Conservation (phyloP, 2,113 vertebrate genomes). For the Lampris megalopsis region DNA sequence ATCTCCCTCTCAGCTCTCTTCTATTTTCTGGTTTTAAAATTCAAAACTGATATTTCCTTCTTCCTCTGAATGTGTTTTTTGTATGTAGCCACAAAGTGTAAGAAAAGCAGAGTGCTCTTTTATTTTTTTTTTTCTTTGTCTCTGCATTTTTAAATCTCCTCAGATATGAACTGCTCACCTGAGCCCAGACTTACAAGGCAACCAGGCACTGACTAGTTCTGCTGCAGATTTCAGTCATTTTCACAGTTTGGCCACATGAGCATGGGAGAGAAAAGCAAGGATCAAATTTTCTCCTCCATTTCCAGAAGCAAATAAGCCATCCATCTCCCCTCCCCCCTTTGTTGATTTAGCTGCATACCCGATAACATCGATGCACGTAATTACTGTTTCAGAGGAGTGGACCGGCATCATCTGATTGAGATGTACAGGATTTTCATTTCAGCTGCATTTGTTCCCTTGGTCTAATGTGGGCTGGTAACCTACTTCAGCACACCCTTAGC, state of each 20-base stretch:
- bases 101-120: not conserved
- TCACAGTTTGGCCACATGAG: not conserved
- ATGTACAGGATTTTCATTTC: constrained; percentile 53
- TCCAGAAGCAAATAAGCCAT: constrained; percentile 57
- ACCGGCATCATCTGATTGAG: constrained; percentile 48
- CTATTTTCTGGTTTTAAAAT: too few relatives aligned
- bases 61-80: not conserved
- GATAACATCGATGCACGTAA: constrained; percentile 61
- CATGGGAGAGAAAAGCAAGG: not conserved
- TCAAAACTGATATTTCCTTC: too few relatives aligned
- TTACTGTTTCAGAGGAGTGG: constrained; percentile 52
- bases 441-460: constrained; percentile 59
- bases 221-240: constrained; percentile 27
- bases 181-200: constrained; percentile 1
- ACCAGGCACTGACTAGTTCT: not conserved
- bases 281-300: constrained; percentile 37
- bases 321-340: constrained; percentile 44
- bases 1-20: not conserved
- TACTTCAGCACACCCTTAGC: constrained; percentile 75
- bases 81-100: not conserved
- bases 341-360: constrained; percentile 32
- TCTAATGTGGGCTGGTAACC: constrained; percentile 66
- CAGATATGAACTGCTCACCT: constrained; percentile 42
- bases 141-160: not conserved
- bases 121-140: constrained; percentile 6